Percentiles rank a stretch among this genome's conserved stretches.
phyloP scores from a whole-genome alignment of 2,113 vertebrate genomes.

The Trichechus manatus region DNA sequence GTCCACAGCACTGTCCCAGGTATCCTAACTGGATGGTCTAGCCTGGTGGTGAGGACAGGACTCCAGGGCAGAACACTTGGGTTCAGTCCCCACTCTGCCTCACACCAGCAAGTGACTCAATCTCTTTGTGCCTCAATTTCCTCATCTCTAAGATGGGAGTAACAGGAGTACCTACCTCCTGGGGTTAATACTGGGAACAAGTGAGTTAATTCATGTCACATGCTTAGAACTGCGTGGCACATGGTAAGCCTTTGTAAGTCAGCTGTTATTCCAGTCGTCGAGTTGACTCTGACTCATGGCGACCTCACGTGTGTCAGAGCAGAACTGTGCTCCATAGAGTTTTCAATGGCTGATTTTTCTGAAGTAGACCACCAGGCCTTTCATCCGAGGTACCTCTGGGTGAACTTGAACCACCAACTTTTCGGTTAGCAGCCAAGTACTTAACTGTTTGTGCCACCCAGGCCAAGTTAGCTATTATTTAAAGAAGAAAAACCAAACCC shows the following conservation, averaged over 20 bases:
- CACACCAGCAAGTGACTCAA: not conserved
- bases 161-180: not conserved
- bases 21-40: not conserved
- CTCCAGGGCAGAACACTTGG: not conserved
- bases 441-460: too few species aligned
- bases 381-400: not conserved
- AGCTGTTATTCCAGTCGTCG: too few species aligned
- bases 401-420: not conserved
- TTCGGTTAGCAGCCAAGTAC: not conserved
- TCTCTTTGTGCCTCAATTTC: not conserved
- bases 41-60: not conserved
- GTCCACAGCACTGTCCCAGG: not conserved
- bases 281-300: not conserved
- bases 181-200: not conserved
- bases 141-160: not conserved
- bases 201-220: not conserved
- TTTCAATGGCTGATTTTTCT: not conserved
- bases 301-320: not conserved
- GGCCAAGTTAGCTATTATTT: too few species aligned
- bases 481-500: too few species aligned
- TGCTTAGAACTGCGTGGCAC: not conserved
- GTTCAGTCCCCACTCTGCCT: not conserved
- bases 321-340: not conserved
- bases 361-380: not conserved
- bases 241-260: too few species aligned